These are phyloP conservation scores for Procambarus virginalis DNA, from an alignment of 1,140 invertebrate genomes.

Conservation along the genomic window DNA sequence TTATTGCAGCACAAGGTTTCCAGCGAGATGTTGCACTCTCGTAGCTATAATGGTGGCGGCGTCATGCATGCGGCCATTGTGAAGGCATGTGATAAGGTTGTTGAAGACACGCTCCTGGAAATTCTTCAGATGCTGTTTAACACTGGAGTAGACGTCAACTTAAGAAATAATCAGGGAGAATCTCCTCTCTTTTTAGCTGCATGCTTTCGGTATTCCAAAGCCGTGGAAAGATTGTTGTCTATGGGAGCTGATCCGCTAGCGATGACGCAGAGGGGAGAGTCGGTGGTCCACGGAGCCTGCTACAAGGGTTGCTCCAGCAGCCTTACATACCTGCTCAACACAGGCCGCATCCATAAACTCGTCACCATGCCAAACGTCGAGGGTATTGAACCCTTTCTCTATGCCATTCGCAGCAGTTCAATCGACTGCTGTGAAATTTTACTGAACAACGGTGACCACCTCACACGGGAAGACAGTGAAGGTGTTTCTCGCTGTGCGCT, in stretches of 20 bases:
- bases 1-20: conserved; percentile 14
- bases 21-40: background rate
- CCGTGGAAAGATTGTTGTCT: conserved; percentile 5
- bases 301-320: conserved; percentile 20
- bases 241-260: conserved; percentile 25
- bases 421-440: conserved; percentile 37
- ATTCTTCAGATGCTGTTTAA: conserved; percentile 26
- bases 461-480: conserved; percentile 5
- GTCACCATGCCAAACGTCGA: conserved; percentile 19
- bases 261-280: background rate
- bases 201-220: background rate
- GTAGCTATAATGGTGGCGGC: conserved; percentile 1
- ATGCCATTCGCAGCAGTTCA: conserved; percentile 31
- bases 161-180: conserved; percentile 19
- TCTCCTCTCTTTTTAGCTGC: conserved; percentile 33
- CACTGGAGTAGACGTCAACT: conserved; percentile 33
- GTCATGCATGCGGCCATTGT: conserved; percentile 16
- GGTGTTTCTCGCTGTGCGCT: conserved; percentile 17
- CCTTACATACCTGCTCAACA: conserved; percentile 9
- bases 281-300: conserved; percentile 37
- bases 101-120: conserved; percentile 5
- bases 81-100: background rate
- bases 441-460: conserved; percentile 46
- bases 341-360: background rate
- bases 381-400: conserved; percentile 22